Base-by-base conservation (phyloP, 2,797 vertebrate species). In the Centroberyx gerrardi region DNA sequence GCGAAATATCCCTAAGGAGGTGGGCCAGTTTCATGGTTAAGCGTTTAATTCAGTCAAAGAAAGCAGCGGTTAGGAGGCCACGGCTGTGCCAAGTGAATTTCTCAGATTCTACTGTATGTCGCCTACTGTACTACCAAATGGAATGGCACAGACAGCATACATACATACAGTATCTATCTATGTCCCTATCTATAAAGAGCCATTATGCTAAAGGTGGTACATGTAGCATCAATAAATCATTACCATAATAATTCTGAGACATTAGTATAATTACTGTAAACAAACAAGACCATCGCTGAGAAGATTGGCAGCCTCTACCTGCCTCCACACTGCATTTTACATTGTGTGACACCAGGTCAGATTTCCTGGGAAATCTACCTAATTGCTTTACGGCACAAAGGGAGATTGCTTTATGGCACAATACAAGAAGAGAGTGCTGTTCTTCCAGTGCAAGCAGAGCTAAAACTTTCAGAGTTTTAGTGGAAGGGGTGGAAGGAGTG, bases 1-100 rank as follows among this genome's bases (percentile, higher is more conserved):
- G 71, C 40, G 56, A 83, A 83, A 80, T 62, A 75, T 68, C 63
- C 72, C 60, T 14, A 5, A 59, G 66, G 74, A 76, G 44, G 2
- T 14, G 52, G 60, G 69, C 65, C 70, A 78, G 66, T 77, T 87
- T 74, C 29, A 71, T 33, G 64, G 60, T 62, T 66, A 22, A 62
- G 58, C 40, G 56, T 78, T 76, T 76, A 15, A 44, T 74, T 81
- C 48, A 59, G 27, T 75, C 33, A 60, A 59, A 72, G 64, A 74
- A 62, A 48, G 42, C 42, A 29, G 52, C 4, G 1, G 22, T 72
- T 38, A 18, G 31, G 42, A 74, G 17, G 63, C 48, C 60, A 22
- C 3, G 40, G 42, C 51, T 72, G 46, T 48, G 54, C 7, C 42
- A 78, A 68, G 46, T 54, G 14, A 68, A 78, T 52, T 62, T 10